phyloP scores from a whole-genome alignment of 2,888 invertebrate genomes.

The Agrotis ipsilon region DNA sequence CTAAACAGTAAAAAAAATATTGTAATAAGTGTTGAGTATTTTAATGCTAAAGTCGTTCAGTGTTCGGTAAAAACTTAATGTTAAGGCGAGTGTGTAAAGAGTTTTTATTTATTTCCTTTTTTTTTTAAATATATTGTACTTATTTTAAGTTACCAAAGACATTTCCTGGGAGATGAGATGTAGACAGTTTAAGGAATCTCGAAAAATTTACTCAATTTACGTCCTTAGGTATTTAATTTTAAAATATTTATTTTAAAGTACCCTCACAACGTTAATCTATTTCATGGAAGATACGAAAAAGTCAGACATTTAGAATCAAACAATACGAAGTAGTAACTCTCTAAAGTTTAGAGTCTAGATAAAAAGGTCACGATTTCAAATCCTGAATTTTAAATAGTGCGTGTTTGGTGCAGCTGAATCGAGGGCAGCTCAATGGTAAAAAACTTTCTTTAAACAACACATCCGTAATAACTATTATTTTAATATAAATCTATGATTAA shows the following conservation, averaged over 20 bases:
- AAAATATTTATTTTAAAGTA: too few relatives aligned
- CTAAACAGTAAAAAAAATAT: conserved; percentile 79
- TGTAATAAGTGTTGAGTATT: conserved; percentile 87
- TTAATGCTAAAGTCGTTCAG: conserved; percentile 81
- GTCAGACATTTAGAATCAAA: too few relatives aligned
- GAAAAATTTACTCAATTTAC: background rate
- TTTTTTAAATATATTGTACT: conserved; percentile 35
- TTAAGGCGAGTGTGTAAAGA: conserved; percentile 69
- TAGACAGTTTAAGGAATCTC: conserved; percentile 2
- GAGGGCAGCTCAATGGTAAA: too few relatives aligned
- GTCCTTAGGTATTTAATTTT: too few relatives aligned
- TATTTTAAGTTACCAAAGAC: conserved; percentile 50
- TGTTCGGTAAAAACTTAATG: conserved; percentile 78
- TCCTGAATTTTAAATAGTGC: too few relatives aligned
- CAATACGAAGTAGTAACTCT: too few relatives aligned
- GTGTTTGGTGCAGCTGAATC: too few relatives aligned
- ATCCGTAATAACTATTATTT: too few relatives aligned
- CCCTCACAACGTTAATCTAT: background rate
- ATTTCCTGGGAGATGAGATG: conserved; percentile 34
- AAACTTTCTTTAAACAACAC: too few relatives aligned
- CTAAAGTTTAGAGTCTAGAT: too few relatives aligned
- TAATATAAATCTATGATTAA: too few relatives aligned
- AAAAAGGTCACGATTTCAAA: too few relatives aligned
- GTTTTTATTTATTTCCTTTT: conserved; percentile 49
- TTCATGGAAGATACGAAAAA: background rate